These are phyloP conservation scores for Amniataba percoides DNA, from an alignment of 2,797 vertebrate genomes.

Conservation along the genomic window DNA sequence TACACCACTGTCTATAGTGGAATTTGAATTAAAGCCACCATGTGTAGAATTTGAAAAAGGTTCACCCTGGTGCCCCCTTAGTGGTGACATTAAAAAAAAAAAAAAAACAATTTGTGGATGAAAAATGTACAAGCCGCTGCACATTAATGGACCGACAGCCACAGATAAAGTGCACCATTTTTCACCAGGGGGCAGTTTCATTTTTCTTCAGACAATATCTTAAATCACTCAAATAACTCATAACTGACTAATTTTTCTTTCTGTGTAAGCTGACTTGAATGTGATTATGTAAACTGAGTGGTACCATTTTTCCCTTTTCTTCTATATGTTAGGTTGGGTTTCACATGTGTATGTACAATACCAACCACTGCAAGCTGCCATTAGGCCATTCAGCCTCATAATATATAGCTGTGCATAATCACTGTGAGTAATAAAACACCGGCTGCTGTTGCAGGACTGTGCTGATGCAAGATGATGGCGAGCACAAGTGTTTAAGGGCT, in stretches of 20 bases:
- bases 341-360: not conserved
- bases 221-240: not conserved
- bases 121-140: not conserved
- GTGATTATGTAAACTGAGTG: not conserved
- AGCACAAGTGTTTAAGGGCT: slow-evolving; percentile 17
- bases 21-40: not conserved
- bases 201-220: not conserved
- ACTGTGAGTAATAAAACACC: slow-evolving; percentile 18
- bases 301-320: not conserved
- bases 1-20: not conserved
- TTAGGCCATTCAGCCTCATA: not conserved
- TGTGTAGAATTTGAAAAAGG: not conserved
- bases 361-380: slow-evolving; percentile 3
- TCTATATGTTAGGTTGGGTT: not conserved
- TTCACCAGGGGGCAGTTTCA: not conserved
- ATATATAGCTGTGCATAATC: slow-evolving; percentile 12
- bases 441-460: slow-evolving; percentile 1
- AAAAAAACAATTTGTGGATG: no score
- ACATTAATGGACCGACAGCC: not conserved
- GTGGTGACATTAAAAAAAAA: not conserved
- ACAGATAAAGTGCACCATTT: not conserved
- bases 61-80: not conserved
- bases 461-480: slow-evolving; percentile 17
- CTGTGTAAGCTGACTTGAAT: not conserved
- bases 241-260: not conserved